A percentile compares a stretch with the other conserved stretches of the same genome.
Conservation (phyloP, 2,888 invertebrate genomes). For the Polymixis flavicincta region DNA sequence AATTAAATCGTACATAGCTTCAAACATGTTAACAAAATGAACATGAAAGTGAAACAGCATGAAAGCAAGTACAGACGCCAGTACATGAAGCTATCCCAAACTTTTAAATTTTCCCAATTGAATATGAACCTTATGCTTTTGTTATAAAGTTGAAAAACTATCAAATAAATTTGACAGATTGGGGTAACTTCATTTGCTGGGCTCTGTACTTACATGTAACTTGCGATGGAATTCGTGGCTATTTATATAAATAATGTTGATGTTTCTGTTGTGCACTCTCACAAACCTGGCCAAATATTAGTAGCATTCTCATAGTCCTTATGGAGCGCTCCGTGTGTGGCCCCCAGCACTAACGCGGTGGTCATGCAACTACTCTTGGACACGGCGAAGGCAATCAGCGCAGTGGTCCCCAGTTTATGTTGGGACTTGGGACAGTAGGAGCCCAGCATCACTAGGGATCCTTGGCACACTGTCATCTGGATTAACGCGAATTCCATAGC, state of each 20-base stretch:
- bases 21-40: neutral
- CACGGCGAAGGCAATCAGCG: constrained; percentile 75
- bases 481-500: constrained; percentile 84
- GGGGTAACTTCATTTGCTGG: too few relatives aligned
- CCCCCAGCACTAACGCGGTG: constrained; percentile 79
- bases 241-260: too few relatives aligned
- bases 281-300: constrained; percentile 77
- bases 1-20: constrained; percentile 23
- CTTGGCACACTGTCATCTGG: constrained; percentile 83
- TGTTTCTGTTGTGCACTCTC: too few relatives aligned
- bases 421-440: constrained; percentile 80
- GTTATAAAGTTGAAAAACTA: too few relatives aligned
- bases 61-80: neutral
- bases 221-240: neutral
- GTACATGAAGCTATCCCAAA: too few relatives aligned
- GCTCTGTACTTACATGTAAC: too few relatives aligned
- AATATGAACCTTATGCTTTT: too few relatives aligned
- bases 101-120: too few relatives aligned
- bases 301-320: constrained; percentile 81
- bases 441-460: constrained; percentile 84
- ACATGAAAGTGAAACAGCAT: neutral
- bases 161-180: too few relatives aligned
- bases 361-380: constrained; percentile 78
- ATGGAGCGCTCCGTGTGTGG: constrained; percentile 80
- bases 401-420: constrained; percentile 77